A percentile compares a stretch with the other conserved stretches of the same genome.
Conservation (phyloP, 2,888 invertebrate genomes). For the Lissonota sp. region DNA sequence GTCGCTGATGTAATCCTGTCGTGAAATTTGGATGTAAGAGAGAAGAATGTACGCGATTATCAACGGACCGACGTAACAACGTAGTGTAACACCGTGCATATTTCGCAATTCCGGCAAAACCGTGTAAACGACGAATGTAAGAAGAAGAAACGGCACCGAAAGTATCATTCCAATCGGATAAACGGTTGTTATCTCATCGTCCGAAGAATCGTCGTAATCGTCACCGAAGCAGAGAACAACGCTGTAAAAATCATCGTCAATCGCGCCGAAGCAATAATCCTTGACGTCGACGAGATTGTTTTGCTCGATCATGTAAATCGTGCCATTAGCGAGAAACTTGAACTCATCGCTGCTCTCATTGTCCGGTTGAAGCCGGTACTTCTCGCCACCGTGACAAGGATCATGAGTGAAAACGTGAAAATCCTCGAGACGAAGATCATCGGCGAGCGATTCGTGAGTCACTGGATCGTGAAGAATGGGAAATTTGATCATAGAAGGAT, state of each 20-base stretch:
- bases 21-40: conserved; percentile 68
- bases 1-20: conserved; percentile 56
- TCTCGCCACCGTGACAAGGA: conserved; percentile 65
- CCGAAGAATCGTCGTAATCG: conserved; percentile 2
- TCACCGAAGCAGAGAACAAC: conserved; percentile 69
- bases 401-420: conserved; percentile 63
- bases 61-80: conserved; percentile 76
- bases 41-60: conserved; percentile 74
- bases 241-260: conserved; percentile 45
- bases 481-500: conserved; percentile 48
- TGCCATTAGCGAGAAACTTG: conserved; percentile 71
- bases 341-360: conserved; percentile 55
- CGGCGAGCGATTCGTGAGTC: conserved; percentile 17
- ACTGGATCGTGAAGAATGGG: conserved; percentile 67
- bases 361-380: conserved; percentile 65
- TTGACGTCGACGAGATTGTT: conserved; percentile 13
- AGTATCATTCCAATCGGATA: conserved; percentile 74
- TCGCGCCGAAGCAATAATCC: conserved; percentile 70
- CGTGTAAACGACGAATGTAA: conserved; percentile 78
- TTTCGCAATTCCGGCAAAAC: conserved; percentile 78
- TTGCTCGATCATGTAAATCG: conserved; percentile 56
- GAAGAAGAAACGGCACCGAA: conserved; percentile 78
- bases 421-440: conserved; percentile 20
- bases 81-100: conserved; percentile 79
- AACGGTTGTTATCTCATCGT: neutral